Base-by-base conservation (phyloP, 2,113 vertebrate genomes). In the Pomatorhinus ruficollis region DNA sequence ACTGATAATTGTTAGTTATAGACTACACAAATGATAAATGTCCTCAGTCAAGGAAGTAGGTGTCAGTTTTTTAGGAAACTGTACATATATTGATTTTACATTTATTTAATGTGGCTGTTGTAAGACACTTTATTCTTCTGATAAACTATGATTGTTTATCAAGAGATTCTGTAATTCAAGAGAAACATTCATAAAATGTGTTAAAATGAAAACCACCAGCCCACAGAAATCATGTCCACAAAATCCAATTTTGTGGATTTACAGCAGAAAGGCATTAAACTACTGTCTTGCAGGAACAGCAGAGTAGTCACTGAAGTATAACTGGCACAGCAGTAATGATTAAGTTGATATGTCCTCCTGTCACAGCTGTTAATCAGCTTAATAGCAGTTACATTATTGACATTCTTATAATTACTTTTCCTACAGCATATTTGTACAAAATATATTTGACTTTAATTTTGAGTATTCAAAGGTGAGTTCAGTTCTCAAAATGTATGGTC, bases 191-290 rank as follows among this genome's bases (percentile, higher is more conserved):
- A 97, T 98, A 98, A 98, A 93, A 76, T 96, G 93, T 97, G 97
- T 97, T 95, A 97, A 98, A 97, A 98, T 97, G 98, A 98, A 98
- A 98, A 98, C 96, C 96, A 98, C 95, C 75, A 80, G 95, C 97
- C 97, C 97, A 98, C 96, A 98, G 97, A 98, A 98, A 98, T 98
- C 97, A 96, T 97, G 97, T 97, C 97, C 97, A 97, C 97, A 97
- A 97, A 98, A 98, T 98, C 97, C 98, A 98, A 98, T 98, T 98
- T 98, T 97, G 98, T 98, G 97, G 97, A 98, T 98, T 98, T 98
- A 98, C 98, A 97, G 97, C 95, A 98, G 95, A 97, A 96, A 98
- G 94, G 96, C 96, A 97, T 96, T 97, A 97, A 98, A 97, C 93
- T 93, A 97, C 96, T 96, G 96, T 98, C 97, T 98, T 97, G 97